A percentile compares a stretch with the other conserved stretches of the same genome.
Evolutionary conservation across 2,113 vertebrate genomes (phyloP).

Genomic region (Channa maculata): DNA sequence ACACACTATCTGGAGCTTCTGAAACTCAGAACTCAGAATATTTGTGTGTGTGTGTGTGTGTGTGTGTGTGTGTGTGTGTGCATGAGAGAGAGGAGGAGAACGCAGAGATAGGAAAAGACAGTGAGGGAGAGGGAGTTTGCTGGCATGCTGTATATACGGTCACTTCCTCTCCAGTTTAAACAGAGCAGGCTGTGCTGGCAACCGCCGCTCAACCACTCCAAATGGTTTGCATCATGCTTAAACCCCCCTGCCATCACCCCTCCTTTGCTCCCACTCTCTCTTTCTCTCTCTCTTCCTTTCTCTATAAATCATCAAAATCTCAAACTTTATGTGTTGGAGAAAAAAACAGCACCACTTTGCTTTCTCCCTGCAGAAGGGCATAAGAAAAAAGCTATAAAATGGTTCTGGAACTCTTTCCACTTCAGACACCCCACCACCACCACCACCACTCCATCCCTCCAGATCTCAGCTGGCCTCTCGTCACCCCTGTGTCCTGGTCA

Average conservation of each 20-base stretch:
- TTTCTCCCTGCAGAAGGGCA: constrained; percentile 71
- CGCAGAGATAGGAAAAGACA: constrained; percentile 65
- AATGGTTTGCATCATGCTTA: constrained; percentile 99
- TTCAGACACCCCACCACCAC: constrained; percentile 42
- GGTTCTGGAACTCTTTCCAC: constrained; percentile 74
- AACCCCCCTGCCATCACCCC: constrained; percentile 88
- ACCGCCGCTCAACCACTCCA: constrained; percentile 91
- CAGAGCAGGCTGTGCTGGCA: constrained; percentile 99
- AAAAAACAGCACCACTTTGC: constrained; percentile 61
- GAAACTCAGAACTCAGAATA: constrained; percentile 16
- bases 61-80: constrained; percentile 29
- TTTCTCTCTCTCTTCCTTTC: constrained; percentile 79
- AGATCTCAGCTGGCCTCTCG: constrained; percentile 35
- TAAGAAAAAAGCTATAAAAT: constrained; percentile 79
- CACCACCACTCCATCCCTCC: constrained; percentile 14
- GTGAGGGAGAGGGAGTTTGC: constrained; percentile 84
- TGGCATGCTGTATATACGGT: constrained; percentile 99
- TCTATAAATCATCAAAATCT: constrained; percentile 87
- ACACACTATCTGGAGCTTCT: constrained; percentile 53
- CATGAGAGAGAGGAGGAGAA: constrained; percentile 30
- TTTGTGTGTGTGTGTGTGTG: neutral
- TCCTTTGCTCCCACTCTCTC: constrained; percentile 46
- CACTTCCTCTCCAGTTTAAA: constrained; percentile 99
- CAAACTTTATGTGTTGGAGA: constrained; percentile 83
- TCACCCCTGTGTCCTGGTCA: constrained; percentile 62